These are phyloP conservation scores for Tetragonula clypearis DNA, from an alignment of 1,140 invertebrate genomes.

Conservation along the genomic window DNA sequence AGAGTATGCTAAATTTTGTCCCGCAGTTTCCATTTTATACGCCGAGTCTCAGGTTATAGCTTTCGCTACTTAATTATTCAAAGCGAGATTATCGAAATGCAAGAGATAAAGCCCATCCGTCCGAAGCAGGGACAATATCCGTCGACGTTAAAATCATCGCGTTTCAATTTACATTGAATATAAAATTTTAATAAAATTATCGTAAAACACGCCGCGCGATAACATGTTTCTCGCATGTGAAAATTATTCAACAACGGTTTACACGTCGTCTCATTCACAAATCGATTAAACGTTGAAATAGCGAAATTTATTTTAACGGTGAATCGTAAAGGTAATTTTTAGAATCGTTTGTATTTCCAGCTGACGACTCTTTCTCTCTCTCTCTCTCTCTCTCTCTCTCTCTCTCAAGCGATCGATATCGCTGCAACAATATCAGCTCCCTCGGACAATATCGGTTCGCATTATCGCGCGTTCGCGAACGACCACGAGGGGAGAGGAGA, in stretches of 20 bases:
- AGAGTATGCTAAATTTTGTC: no score
- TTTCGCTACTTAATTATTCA: no score
- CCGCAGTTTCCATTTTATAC: no score
- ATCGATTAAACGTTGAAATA: not conserved
- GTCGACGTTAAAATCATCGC: not conserved
- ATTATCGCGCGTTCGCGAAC: not conserved
- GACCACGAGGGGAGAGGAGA: no score
- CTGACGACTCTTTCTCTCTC: no score
- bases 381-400: no score
- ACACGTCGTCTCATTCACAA: not conserved
- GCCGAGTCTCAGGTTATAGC: no score
- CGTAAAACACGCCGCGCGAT: not conserved
- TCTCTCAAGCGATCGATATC: not conserved
- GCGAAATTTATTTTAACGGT: not conserved
- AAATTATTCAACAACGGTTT: not conserved
- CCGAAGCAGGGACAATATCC: not conserved
- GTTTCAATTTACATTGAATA: not conserved
- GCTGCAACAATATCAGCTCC: not conserved
- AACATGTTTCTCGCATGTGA: not conserved
- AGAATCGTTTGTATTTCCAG: no score
- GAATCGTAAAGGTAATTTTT: not conserved
- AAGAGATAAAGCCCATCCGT: no score
- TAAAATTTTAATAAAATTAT: not conserved
- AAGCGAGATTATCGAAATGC: no score
- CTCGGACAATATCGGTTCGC: not conserved